These are phyloP conservation scores for Maniola hyperantus DNA, from an alignment of 2,888 invertebrate genomes.

Conservation along the genomic window DNA sequence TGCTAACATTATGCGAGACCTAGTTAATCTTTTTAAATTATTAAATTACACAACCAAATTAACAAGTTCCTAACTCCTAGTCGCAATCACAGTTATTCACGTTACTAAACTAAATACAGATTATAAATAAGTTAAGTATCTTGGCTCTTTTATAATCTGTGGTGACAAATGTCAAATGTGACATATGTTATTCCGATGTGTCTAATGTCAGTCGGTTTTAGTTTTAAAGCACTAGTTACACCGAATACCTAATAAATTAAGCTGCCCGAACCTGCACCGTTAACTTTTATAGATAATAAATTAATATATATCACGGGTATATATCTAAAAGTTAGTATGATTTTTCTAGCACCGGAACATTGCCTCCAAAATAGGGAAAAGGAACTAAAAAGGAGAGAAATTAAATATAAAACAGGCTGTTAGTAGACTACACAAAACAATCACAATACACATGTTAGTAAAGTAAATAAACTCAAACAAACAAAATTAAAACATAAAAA, in stretches of 20 bases:
- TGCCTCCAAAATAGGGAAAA: slow-evolving; percentile 53
- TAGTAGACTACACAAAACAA: slow-evolving; percentile 56
- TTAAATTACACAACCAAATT: slow-evolving; percentile 50
- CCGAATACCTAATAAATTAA: slow-evolving; percentile 37
- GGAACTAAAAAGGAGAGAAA: slow-evolving; percentile 51
- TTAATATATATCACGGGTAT: slow-evolving; percentile 44
- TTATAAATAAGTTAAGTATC: slow-evolving; percentile 51
- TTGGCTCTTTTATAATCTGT: slow-evolving; percentile 41
- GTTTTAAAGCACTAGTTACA: slow-evolving; percentile 55
- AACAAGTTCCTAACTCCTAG: slow-evolving; percentile 53
- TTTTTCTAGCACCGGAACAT: slow-evolving; percentile 72
- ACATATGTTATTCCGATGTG: slow-evolving; percentile 68
- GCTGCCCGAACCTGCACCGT: slow-evolving; percentile 61
- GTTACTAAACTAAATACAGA: slow-evolving; percentile 58
- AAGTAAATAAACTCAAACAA: slow-evolving; percentile 32
- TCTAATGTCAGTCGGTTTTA: slow-evolving; percentile 52
- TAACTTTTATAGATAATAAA: slow-evolving; percentile 50
- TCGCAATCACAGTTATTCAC: slow-evolving; percentile 72
- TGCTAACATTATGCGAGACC: slow-evolving; percentile 49
- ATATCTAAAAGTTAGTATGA: slow-evolving; percentile 49
- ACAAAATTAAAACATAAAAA: slow-evolving; percentile 31
- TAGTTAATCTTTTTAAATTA: slow-evolving; percentile 41
- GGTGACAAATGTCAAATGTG: slow-evolving; percentile 63
- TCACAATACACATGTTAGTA: slow-evolving; percentile 40
- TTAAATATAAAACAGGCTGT: slow-evolving; percentile 61